These are phyloP conservation scores for Reticulitermes lucifugus DNA, from an alignment of 2,888 invertebrate genomes.

Conservation along the genomic window DNA sequence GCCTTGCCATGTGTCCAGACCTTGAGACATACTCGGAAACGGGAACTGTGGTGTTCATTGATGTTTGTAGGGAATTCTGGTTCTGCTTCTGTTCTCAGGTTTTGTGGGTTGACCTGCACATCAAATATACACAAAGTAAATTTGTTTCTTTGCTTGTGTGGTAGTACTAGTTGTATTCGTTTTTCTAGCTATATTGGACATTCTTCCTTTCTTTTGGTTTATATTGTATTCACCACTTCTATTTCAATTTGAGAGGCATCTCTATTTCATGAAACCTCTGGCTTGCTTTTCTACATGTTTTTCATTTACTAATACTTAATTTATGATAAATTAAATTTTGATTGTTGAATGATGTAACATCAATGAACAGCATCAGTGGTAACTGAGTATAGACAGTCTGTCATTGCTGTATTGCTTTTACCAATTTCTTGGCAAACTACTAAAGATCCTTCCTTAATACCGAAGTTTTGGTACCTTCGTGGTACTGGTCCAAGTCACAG, in stretches of 20 bases:
- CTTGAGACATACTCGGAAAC: slow-evolving; percentile 32
- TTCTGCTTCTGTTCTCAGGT: slow-evolving; percentile 24
- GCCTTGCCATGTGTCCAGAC: slow-evolving; percentile 48
- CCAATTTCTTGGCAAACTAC: slow-evolving; percentile 34
- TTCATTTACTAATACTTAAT: slow-evolving; percentile 46
- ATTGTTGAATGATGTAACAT: slow-evolving; percentile 36
- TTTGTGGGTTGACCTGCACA: slow-evolving; percentile 15
- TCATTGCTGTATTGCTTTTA: slow-evolving; percentile 36
- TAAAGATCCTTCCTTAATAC: slow-evolving; percentile 35
- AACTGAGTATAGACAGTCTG: slow-evolving; percentile 28
- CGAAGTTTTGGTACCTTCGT: slow-evolving; percentile 21
- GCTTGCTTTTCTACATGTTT: slow-evolving; percentile 41
- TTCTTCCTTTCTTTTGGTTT: not conserved
- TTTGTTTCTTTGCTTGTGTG: slow-evolving; percentile 33
- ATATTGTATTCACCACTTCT: slow-evolving; percentile 8
- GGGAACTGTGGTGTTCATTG: slow-evolving; percentile 52
- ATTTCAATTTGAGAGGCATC: slow-evolving; percentile 12
- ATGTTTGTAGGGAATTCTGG: slow-evolving; percentile 47
- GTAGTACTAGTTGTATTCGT: slow-evolving; percentile 17
- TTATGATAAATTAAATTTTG: slow-evolving; percentile 23
- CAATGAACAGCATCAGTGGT: slow-evolving; percentile 44
- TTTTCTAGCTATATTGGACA: slow-evolving; percentile 14
- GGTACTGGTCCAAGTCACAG: slow-evolving; percentile 9
- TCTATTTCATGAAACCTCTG: slow-evolving; percentile 25
- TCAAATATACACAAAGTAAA: not conserved